Evolutionary conservation across 2,888 invertebrate genomes (phyloP), one percentile per base, ranked within the genome.

Genomic region (Mythimna impura): DNA sequence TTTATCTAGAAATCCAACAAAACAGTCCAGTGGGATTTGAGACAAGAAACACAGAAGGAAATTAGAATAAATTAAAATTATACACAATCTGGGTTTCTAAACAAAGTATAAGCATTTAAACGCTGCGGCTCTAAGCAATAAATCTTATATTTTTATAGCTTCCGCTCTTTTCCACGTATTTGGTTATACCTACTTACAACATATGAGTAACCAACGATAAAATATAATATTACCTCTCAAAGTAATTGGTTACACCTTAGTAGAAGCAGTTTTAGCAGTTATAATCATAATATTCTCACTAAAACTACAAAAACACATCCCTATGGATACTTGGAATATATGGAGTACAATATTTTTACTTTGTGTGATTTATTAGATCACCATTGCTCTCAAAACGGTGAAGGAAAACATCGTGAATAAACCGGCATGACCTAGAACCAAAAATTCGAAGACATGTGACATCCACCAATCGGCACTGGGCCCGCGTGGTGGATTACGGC

Each of bases 81-180:
- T 54, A 57, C n/a, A 43, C 40, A 66, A 61, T 78, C 72, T 63
- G 50, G 2, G 22, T 63, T 66, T 36, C 36, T 4, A 55, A 68
- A 55, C 54, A 70, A 74, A 63, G 9, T 36, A 25, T 70, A 30
- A 68, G 12, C 57, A 30, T 79, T 58, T 63, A 50, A 61, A 63
- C 54, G 52, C 54, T 50, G 34, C 34, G 47, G 76, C 60, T 69
- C 76, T 76, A 69, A 43, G 66, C 64, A 71, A 69, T 81, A 76
- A 83, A 81, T 81, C 66, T 17, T 66, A 17, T 25, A 55, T 74
- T 66, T 71, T 83, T 81, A 81, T 81, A 54, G 61, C 81, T 83
- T 83, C 84, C 81, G 81, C 34, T 80, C 63, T 66, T 79, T 69
- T 61, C 54, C 50, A 73, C 52, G 55, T 67, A 60, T 63, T 74